Conservation (phyloP, 2,797 vertebrate genomes). For the Dendrocincla fuliginosa region DNA sequence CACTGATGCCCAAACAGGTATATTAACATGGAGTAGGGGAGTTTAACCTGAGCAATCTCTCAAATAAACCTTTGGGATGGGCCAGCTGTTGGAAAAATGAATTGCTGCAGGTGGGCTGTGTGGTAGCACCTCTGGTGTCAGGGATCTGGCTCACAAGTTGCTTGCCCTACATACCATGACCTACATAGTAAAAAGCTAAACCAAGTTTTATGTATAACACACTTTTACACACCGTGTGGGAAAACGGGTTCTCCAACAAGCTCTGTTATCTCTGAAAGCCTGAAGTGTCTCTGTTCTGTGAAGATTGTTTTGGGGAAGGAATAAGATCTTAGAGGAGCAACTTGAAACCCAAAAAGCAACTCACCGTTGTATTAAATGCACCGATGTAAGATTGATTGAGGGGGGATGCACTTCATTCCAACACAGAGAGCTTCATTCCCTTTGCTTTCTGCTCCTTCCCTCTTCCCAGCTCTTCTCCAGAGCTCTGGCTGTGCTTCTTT, state of each 20-base stretch:
- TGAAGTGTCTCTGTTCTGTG: not conserved
- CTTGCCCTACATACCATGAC: conserved; percentile 38
- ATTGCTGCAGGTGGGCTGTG: not conserved
- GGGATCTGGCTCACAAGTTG: not conserved
- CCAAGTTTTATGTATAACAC: not conserved
- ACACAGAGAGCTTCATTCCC: not conserved
- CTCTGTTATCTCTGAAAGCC: not conserved
- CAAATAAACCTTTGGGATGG: conserved; percentile 1
- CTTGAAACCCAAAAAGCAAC: not conserved
- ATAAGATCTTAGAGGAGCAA: not conserved
- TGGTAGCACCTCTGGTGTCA: not conserved
- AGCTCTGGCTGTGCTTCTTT: not conserved
- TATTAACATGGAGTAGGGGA: not conserved
- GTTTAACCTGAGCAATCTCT: not conserved
- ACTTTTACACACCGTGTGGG: accelerated
- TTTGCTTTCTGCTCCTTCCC: not conserved
- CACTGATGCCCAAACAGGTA: not conserved
- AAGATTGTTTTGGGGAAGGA: not conserved
- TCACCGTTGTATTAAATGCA: accelerated
- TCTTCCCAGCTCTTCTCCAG: not conserved
- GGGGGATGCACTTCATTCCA: not conserved
- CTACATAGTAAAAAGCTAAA: not conserved
- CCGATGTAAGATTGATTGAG: not conserved
- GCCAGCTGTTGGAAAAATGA: not conserved
- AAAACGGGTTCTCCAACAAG: not conserved